A percentile compares a stretch with the other conserved stretches of the same genome.
These are phyloP conservation scores for Melanostigma gelatinosum DNA, from an alignment of 2,113 vertebrate genomes.

Conservation along the genomic window DNA sequence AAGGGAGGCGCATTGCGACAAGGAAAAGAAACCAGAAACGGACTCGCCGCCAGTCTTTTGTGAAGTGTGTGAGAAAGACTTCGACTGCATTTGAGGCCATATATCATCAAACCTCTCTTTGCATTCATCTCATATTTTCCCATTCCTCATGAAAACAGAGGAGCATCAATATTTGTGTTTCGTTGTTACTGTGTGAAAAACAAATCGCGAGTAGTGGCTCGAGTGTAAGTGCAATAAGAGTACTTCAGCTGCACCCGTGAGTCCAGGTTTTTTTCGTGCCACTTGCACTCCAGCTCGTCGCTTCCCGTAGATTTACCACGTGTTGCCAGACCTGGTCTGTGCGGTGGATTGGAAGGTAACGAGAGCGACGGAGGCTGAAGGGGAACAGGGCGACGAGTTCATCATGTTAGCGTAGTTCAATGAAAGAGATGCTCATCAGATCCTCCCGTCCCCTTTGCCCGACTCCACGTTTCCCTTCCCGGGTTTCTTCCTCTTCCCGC, in stretches of 20 bases:
- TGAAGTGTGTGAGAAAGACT: background rate
- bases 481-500: constrained; percentile 22
- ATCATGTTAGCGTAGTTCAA: constrained; percentile 84
- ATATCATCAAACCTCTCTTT: background rate
- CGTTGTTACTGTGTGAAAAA: constrained; percentile 17
- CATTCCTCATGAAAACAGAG: background rate
- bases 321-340: constrained; percentile 54
- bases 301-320: constrained; percentile 65
- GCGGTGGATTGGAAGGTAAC: constrained; percentile 56
- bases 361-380: constrained; percentile 65
- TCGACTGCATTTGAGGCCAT: background rate
- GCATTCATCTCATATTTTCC: constrained; percentile 20
- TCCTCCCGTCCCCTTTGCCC: constrained; percentile 30
- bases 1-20: background rate
- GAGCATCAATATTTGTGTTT: constrained; percentile 25
- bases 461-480: constrained; percentile 28
- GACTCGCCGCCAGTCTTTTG: background rate
- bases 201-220: background rate
- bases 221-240: background rate
- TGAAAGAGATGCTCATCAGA: constrained; percentile 72
- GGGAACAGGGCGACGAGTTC: constrained; percentile 72
- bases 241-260: background rate
- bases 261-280: constrained; percentile 5
- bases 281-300: background rate
- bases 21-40: background rate